Percentiles rank a stretch among this genome's conserved stretches.
These are phyloP conservation scores for Parnassius mnemosyne DNA, from an alignment of 2,888 invertebrate genomes.

Conservation along the genomic window DNA sequence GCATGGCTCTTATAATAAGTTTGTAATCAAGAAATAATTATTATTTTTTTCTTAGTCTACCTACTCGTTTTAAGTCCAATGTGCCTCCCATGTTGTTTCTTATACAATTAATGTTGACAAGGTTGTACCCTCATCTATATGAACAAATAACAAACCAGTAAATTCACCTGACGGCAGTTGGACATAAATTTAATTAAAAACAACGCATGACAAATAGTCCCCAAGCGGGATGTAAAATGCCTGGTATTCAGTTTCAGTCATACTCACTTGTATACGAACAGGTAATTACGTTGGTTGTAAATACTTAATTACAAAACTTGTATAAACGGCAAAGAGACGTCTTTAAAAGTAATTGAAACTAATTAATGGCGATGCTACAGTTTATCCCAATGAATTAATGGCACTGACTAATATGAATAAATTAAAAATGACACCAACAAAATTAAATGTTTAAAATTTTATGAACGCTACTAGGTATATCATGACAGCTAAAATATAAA, in stretches of 20 bases:
- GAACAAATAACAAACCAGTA: background rate
- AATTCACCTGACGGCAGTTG: background rate
- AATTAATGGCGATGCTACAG: background rate
- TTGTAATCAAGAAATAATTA: too few relatives aligned
- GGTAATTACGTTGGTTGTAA: too few relatives aligned
- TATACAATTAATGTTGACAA: too few relatives aligned
- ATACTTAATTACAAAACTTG: too few relatives aligned
- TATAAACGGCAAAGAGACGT: too few relatives aligned
- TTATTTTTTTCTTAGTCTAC: too few relatives aligned
- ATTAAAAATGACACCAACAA: constrained; percentile 5
- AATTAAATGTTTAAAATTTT: constrained; percentile 15
- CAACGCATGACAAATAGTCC: background rate
- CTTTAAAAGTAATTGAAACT: background rate
- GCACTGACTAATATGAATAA: constrained; percentile 2
- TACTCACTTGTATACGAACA: too few relatives aligned
- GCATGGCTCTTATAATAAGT: too few relatives aligned
- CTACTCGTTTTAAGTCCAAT: too few relatives aligned
- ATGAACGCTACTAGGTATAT: constrained; percentile 6
- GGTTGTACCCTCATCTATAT: too few relatives aligned
- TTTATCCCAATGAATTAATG: background rate
- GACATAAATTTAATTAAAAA: background rate
- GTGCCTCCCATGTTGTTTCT: too few relatives aligned
- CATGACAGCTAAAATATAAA: constrained; percentile 16
- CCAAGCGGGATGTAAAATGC: background rate
- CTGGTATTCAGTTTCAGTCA: background rate